These are phyloP conservation scores for Hyperoodon ampullatus DNA, from an alignment of 2,113 vertebrate genomes.

Conservation along the genomic window DNA sequence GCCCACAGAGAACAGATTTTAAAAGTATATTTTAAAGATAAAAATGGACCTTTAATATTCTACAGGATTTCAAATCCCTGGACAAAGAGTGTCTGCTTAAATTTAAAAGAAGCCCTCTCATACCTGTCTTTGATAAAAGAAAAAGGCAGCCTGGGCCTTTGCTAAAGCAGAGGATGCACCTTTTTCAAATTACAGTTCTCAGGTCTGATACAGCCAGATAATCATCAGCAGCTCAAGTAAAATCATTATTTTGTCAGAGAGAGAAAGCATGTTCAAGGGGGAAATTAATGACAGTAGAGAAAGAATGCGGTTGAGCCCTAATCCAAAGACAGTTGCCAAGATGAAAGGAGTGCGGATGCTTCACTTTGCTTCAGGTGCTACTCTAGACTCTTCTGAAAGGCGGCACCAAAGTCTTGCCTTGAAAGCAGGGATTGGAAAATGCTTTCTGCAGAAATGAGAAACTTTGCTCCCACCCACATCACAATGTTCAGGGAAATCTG, in stretches of 20 bases:
- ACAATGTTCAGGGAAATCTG: rapidly evolving
- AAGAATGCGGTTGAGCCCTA: neutral
- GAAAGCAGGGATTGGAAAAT: neutral
- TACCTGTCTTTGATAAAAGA: neutral
- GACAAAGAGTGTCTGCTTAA: conserved; percentile 52
- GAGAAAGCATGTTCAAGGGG: neutral
- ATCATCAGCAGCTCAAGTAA: neutral
- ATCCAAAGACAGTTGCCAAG: neutral
- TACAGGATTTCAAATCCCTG: conserved; percentile 64
- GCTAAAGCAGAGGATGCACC: neutral
- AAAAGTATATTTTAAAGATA: conserved; percentile 68
- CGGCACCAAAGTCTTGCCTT: rapidly evolving
- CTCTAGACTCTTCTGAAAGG: neutral
- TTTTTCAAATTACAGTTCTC: neutral
- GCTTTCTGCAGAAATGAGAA: rapidly evolving
- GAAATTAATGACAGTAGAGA: neutral
- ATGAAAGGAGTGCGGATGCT: neutral
- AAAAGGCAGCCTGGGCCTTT: neutral
- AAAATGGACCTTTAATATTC: conserved; percentile 68
- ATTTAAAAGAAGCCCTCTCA: neutral
- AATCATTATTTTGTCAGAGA: conserved; percentile 20
- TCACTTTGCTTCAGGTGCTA: neutral
- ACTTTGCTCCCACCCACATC: rapidly evolving
- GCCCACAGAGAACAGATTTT: conserved; percentile 59
- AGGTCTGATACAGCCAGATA: neutral